Evolutionary conservation across 2,797 vertebrate genomes (phyloP).

Genomic region (Bryconaethiops microstoma): DNA sequence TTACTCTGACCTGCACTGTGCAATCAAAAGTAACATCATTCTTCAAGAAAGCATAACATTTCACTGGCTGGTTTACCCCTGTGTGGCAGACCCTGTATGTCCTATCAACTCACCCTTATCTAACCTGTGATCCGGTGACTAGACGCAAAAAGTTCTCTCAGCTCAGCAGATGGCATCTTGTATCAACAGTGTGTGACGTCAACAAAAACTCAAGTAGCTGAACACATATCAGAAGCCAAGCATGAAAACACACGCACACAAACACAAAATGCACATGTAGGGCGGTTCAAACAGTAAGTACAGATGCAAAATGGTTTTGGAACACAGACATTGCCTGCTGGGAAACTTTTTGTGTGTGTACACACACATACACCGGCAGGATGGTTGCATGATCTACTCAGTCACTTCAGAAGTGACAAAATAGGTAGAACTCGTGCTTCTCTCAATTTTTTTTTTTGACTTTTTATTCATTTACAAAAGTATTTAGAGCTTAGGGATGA

Average conservation of each 20-base stretch:
- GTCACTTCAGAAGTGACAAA: neutral
- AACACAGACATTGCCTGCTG: neutral
- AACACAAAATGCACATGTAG: neutral
- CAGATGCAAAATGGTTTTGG: neutral
- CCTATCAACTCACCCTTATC: neutral
- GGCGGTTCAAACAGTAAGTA: neutral
- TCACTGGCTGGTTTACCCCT: neutral
- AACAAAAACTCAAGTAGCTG: slow-evolving; percentile 1
- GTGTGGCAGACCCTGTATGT: neutral
- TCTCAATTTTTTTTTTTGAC: too few relatives aligned
- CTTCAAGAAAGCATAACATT: neutral
- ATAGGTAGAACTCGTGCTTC: too few relatives aligned
- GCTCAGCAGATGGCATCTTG: slow-evolving; percentile 25
- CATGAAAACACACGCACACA: slow-evolving; percentile 11
- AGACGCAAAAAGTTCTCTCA: neutral
- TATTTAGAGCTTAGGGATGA: too few relatives aligned
- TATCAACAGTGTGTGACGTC: neutral
- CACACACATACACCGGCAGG: neutral
- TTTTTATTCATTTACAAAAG: too few relatives aligned
- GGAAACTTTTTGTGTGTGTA: neutral
- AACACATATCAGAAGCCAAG: neutral
- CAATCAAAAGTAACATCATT: neutral
- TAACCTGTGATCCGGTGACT: neutral
- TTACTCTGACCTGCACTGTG: neutral
- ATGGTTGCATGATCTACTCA: neutral